These are phyloP conservation scores for Amblyjoppa fuscipennis DNA, from an alignment of 2,888 invertebrate species.

Conservation along the genomic window DNA sequence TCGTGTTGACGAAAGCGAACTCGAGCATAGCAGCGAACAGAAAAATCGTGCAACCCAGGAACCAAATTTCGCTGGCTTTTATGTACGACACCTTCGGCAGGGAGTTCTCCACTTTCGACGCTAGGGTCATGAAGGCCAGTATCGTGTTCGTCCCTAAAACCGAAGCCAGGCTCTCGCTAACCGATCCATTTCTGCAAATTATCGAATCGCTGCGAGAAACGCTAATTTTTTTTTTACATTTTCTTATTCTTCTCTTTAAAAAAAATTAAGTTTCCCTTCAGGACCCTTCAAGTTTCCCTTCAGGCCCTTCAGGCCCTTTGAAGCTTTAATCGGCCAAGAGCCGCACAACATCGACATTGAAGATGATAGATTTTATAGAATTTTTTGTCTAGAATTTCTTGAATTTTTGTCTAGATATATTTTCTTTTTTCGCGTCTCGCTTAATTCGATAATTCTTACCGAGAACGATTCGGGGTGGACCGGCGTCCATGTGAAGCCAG, in stretches of 20 bases:
- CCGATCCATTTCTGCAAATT: conserved; percentile 61
- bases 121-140: conserved; percentile 94
- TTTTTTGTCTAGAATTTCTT: background rate
- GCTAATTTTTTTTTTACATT: conserved; percentile 41
- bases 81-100: conserved; percentile 96
- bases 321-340: background rate
- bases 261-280: too few species aligned
- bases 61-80: conserved; percentile 96
- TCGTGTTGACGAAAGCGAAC: conserved; percentile 95
- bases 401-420: too few species aligned
- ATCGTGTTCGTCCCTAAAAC: conserved; percentile 92
- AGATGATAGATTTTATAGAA: background rate
- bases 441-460: conserved; percentile 86
- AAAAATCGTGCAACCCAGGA: conserved; percentile 93
- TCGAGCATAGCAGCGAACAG: conserved; percentile 94
- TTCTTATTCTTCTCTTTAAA: background rate
- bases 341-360: too few species aligned
- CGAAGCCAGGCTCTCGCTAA: conserved; percentile 59
- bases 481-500: conserved; percentile 95
- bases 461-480: conserved; percentile 93
- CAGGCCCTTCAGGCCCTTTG: too few species aligned
- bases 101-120: conserved; percentile 93
- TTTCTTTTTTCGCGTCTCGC: conserved; percentile 25
- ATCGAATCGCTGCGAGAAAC: conserved; percentile 58
- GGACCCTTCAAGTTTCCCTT: too few species aligned